Base-by-base conservation (phyloP, 2,113 vertebrate genomes). In the Fukomys damarensis region DNA sequence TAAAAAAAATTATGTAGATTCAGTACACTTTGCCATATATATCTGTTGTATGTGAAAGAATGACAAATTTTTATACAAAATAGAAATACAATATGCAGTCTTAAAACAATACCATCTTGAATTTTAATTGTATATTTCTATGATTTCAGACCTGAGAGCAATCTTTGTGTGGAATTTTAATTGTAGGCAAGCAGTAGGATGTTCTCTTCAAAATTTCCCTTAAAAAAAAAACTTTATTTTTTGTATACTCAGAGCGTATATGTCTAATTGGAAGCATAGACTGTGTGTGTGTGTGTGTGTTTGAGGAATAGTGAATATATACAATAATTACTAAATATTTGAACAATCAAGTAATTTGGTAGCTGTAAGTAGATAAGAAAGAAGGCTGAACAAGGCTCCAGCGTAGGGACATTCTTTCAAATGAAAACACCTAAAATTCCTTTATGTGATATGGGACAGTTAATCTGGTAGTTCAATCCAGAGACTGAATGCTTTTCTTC, bases 61-160 rank as follows among this genome's bases (percentile, higher is more conserved):
- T 95, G 94, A 66, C 43, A 56, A 35, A 59, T 92, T 94, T 96
- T 93, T 86, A 84, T 80, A 28, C 43, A 93, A n/a, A 90, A 77
- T 61, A 92, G 74, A 97, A 93, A 92, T 80, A 77, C 17, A 86
- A n/a, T 16, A 96, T 91, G 61, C 56, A 86, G 63, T 94, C 46
- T 96, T 94, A 59, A 96, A 91, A 91, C 9, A 72, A 28, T 72
- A 38, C 59, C 19, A 82, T 81, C 46, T 94, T 96, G 26, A 81
- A 92, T 93, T 89, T 95, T 94, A 80, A 87, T 96, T 96, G 7
- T 95, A 5, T 46, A 14, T 97, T 96, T 95, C 43, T 94, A 0
- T 86, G 74, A 85, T 94, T 95, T 96, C 41, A 74, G 9, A 88
- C 41, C 49, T 82, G 30, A 77, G 46, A 77, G 52, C 70, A 70